These are phyloP conservation scores for Phylloscopus trochiloides DNA, from an alignment of 2,113 vertebrate species.

Conservation along the genomic window DNA sequence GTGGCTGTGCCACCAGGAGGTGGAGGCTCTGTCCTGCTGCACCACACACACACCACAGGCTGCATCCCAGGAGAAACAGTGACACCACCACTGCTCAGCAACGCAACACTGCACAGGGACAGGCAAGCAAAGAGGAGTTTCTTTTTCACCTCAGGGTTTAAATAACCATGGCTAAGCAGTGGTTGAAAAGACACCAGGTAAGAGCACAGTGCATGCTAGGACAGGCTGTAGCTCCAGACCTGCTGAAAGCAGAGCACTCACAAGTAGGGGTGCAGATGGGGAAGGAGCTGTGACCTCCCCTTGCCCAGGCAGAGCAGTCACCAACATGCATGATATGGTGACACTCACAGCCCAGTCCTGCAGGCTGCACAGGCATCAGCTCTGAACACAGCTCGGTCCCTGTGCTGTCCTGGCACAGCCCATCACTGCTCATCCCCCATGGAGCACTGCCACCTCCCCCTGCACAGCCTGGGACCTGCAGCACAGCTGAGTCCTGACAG, in stretches of 20 bases:
- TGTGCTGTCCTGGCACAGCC: accelerated
- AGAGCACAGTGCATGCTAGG: accelerated
- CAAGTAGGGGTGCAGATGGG: not conserved
- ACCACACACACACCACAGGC: accelerated
- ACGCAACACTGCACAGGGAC: not conserved
- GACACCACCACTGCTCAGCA: not conserved
- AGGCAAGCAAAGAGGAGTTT: not conserved
- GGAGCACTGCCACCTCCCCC: not conserved
- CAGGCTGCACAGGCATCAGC: not conserved
- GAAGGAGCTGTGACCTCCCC: not conserved
- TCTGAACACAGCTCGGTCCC: not conserved
- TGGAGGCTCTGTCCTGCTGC: not conserved
- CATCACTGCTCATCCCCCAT: not conserved
- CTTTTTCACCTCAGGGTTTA: not conserved
- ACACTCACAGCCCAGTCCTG: not conserved
- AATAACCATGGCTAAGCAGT: not conserved
- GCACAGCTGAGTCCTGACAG: not conserved
- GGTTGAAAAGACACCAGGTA: not conserved
- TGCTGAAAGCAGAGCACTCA: not conserved
- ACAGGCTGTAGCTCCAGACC: not conserved
- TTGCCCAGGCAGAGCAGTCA: not conserved
- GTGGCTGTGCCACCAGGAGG: not conserved
- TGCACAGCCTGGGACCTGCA: accelerated
- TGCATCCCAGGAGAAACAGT: accelerated
- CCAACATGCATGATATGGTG: accelerated